Base-by-base conservation (phyloP, 1,140 invertebrate species). In the Trachymyrmex septentrionalis region DNA sequence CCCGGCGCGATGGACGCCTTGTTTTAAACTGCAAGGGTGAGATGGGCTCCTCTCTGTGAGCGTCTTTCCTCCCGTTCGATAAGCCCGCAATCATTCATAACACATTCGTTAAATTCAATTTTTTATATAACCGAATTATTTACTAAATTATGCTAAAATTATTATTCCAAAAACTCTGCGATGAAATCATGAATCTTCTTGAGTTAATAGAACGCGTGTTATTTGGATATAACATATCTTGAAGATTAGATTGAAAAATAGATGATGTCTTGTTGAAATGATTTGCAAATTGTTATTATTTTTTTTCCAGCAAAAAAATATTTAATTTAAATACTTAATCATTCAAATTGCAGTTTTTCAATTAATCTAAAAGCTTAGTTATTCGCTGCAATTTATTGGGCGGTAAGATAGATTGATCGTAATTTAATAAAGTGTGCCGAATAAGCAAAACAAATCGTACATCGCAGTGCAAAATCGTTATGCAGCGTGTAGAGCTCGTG, bases 1-100 rank as follows among this genome's bases (percentile, higher is more conserved):
- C 69, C 34, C 16, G 21, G 21, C 61, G 61, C 64, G 72, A 88
- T 87, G 55, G 86, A 64, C 77, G 34, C 85, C 66, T 67, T 71
- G 44, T 67, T 61, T 38, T 53, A n/a, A 44, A 84, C 82, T 72
- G 24, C 24, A 53, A 71, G 72, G 64, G 53, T 55, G 38, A 64
- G 77, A 48, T 72, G 63, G 30, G n/a, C 21, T 71, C 19, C 21
- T 71, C 19, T 73, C 48, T 82, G 30, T 27, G 66, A 2, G 55
- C 80, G 38, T 38, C 55, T 84, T 73, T 61, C 59, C 69, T 73
- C 19, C 19, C 21, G 34, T 82, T 82, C 69, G 48, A 73, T 73
- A 84, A 50, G 38, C 14, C n/a, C 55, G 38, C 80, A 21, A 84
- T 84, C 24, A 61, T 81, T 73, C 66, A 69, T 67, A 63, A 19